phyloP scores from a whole-genome alignment of 2,113 vertebrate genomes.

The Leucopsar rothschildi region DNA sequence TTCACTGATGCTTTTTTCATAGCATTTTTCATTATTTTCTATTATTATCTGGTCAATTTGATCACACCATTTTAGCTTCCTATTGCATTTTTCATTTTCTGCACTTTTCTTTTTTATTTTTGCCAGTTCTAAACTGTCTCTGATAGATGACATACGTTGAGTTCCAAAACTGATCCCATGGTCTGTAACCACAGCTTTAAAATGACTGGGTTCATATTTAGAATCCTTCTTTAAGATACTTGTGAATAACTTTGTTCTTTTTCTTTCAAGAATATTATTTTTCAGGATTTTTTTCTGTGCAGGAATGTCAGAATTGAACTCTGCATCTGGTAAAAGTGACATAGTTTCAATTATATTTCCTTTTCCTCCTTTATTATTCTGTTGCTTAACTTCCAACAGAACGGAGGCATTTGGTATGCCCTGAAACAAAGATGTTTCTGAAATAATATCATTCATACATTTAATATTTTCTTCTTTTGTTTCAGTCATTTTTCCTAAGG shows the following conservation, averaged over 20 bases:
- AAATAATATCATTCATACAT: constrained; percentile 14
- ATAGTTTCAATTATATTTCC: neutral
- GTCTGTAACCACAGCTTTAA: constrained; percentile 41
- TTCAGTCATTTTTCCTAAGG: neutral
- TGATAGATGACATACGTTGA: constrained; percentile 70
- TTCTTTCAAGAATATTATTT: constrained; percentile 43
- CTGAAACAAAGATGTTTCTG: constrained; percentile 33
- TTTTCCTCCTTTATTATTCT: constrained; percentile 1
- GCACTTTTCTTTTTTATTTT: constrained; percentile 70
- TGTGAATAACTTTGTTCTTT: constrained; percentile 69
- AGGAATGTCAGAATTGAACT: neutral
- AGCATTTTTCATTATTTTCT: neutral
- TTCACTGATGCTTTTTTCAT: neutral
- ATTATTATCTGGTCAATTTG: constrained; percentile 62
- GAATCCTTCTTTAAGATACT: constrained; percentile 89
- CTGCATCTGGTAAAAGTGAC: neutral
- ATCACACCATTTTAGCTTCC: constrained; percentile 88
- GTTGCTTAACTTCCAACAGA: neutral
- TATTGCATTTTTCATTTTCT: constrained; percentile 69
- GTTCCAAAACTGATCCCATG: constrained; percentile 66
- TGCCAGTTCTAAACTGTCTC: constrained; percentile 87
- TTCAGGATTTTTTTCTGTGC: constrained; percentile 20
- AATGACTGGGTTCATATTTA: constrained; percentile 60
- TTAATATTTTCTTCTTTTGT: constrained; percentile 56
- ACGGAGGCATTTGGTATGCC: neutral